Conservation (phyloP, 1,140 invertebrate genomes). For the Stegodyphus dumicola region DNA sequence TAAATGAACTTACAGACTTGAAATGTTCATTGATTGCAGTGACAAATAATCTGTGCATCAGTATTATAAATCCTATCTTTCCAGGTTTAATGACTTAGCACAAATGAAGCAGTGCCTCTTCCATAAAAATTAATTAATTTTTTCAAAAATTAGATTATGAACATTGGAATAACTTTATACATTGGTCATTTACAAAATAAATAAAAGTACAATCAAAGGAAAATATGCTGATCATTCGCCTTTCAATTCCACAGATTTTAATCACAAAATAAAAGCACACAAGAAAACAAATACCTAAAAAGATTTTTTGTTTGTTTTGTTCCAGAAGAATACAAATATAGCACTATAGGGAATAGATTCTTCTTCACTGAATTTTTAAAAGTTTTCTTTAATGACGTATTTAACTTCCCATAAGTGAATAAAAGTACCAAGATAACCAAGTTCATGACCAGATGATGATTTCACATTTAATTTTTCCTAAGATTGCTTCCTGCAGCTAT, state of each 20-base stretch:
- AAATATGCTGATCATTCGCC: not conserved
- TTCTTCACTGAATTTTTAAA: no score
- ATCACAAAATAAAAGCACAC: constrained; percentile 21
- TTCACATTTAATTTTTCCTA: not conserved
- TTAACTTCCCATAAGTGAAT: no score
- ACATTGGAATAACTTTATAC: constrained; percentile 9
- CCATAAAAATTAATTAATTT: not conserved
- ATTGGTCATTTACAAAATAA: constrained; percentile 56
- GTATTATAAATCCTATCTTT: not conserved
- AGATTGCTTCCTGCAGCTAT: constrained; percentile 51
- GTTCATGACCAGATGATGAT: constrained; percentile 56
- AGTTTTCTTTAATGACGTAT: no score
- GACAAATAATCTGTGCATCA: not conserved
- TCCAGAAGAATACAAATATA: no score
- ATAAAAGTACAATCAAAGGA: constrained; percentile 26
- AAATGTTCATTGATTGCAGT: not conserved
- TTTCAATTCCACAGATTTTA: constrained; percentile 17
- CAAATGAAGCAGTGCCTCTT: not conserved
- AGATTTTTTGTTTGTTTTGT: no score
- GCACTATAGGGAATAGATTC: no score
- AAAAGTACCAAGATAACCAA: constrained; percentile 4
- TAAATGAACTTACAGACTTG: not conserved
- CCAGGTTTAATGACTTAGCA: not conserved
- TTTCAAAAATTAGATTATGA: not conserved
- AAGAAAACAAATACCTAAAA: no score